phyloP scores from a whole-genome alignment of 2,113 vertebrate genomes.

The Lutjanus erythropterus region DNA sequence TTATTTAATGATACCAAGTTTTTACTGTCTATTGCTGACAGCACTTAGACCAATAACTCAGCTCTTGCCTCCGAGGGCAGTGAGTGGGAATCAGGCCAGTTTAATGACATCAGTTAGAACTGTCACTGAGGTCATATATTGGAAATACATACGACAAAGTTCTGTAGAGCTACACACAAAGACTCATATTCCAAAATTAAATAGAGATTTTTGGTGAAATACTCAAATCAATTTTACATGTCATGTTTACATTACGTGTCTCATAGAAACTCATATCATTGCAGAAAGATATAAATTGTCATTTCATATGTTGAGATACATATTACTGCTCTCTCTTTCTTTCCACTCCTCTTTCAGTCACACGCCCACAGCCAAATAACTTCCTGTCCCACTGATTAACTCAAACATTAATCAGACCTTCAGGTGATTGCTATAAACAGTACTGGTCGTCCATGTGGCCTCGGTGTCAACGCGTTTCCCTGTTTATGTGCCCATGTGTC shows the following conservation, averaged over 20 bases:
- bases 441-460: constrained; percentile 64
- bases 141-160: constrained; percentile 7
- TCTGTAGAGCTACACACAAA: background rate
- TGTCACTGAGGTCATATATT: background rate
- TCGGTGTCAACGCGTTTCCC: constrained; percentile 66
- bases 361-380: constrained; percentile 53
- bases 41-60: background rate
- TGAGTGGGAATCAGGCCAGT: background rate
- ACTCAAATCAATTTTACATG: background rate
- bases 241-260: too few species aligned
- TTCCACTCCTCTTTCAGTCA: constrained; percentile 28
- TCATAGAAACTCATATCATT: too few species aligned
- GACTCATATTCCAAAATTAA: background rate
- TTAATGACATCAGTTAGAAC: background rate
- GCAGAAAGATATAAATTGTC: constrained; percentile 23
- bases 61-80: background rate
- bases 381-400: constrained; percentile 74
- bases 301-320: constrained; percentile 21
- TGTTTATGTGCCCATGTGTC: constrained; percentile 72
- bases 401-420: constrained; percentile 78
- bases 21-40: background rate
- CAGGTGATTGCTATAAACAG: constrained; percentile 79
- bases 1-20: background rate
- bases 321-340: background rate
- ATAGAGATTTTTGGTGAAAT: background rate